These are phyloP conservation scores for Masticophis lateralis DNA, from an alignment of 2,797 vertebrate species.

Conservation along the genomic window DNA sequence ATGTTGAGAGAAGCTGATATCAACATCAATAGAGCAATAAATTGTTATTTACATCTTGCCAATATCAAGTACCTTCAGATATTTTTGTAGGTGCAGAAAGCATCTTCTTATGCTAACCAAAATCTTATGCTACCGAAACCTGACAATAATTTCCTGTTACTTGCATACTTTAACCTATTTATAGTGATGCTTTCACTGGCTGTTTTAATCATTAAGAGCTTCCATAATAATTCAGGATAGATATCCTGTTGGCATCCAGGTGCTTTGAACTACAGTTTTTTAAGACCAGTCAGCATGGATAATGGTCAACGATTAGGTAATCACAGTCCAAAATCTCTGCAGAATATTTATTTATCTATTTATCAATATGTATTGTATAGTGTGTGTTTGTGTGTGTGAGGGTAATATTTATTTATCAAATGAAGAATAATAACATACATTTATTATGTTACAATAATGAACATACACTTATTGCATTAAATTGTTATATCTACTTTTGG, in stretches of 20 bases:
- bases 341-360: neutral
- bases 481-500: neutral
- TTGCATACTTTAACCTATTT: neutral
- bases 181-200: neutral
- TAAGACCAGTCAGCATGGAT: neutral
- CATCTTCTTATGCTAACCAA: neutral
- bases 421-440: neutral
- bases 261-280: neutral
- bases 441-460: too few species aligned
- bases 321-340: neutral
- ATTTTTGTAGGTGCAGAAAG: neutral
- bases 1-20: neutral
- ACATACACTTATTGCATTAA: neutral
- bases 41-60: neutral
- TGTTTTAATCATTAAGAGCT: neutral
- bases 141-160: neutral
- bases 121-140: neutral
- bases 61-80: neutral
- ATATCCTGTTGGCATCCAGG: neutral
- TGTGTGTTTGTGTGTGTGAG: too few species aligned
- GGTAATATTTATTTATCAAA: neutral
- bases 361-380: neutral
- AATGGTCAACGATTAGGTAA: neutral
- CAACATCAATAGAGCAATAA: neutral
- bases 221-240: neutral